Conservation (phyloP, 2,113 vertebrate species). For the Redunca redunca region DNA sequence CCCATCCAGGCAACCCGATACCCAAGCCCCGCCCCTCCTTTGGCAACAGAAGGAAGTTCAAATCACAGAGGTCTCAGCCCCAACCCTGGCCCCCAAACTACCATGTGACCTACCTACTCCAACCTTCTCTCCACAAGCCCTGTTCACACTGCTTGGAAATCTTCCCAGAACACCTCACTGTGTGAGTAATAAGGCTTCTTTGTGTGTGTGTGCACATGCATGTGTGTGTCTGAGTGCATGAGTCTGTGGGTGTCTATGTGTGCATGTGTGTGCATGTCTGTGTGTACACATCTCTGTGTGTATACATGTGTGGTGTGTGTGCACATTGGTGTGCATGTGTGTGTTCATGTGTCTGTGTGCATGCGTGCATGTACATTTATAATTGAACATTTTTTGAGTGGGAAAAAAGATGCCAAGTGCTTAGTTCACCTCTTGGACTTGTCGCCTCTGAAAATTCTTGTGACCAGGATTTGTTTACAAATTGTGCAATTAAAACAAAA, state of each 20-base stretch:
- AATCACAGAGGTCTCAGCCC: not conserved
- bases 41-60: not conserved
- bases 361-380: not conserved
- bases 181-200: not conserved
- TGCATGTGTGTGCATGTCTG: not conserved
- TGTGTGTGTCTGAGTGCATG: not conserved
- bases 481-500: not conserved
- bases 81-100: not conserved
- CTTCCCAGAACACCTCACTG: not conserved
- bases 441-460: not conserved
- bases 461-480: not conserved
- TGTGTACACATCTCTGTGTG: not conserved
- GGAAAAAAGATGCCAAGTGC: not conserved
- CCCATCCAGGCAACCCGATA: not conserved
- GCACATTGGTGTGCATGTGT: not conserved
- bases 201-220: not conserved
- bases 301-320: not conserved
- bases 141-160: not conserved
- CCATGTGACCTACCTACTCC: rapidly evolving
- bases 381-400: not conserved
- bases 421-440: not conserved
- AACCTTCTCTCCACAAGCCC: too few relatives aligned
- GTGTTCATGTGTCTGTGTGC: not conserved
- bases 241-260: not conserved
- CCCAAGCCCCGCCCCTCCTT: rapidly evolving